Evolutionary conservation across 2,797 vertebrate species (phyloP).

Genomic region (Epinephelus awoara): DNA sequence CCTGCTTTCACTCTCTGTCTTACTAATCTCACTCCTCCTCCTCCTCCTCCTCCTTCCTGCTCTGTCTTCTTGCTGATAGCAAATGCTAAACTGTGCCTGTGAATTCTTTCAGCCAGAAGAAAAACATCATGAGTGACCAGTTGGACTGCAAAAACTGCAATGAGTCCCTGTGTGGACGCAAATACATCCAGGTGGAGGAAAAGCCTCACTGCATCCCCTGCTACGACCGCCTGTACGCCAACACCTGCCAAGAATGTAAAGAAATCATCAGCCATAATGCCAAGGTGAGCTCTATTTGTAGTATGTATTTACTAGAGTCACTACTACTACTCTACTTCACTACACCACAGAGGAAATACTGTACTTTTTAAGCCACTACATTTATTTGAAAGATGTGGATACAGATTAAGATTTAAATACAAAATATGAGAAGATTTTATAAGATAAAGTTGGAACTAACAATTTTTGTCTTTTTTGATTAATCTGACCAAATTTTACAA

Average conservation of each 20-base stretch:
- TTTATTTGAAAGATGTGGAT: neutral
- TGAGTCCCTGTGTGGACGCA: slow-evolving; percentile 93
- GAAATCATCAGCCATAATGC: slow-evolving; percentile 93
- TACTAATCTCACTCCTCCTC: slow-evolving; percentile 39
- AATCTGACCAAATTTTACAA: too few species aligned
- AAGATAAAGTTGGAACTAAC: too few species aligned
- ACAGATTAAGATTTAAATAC: too few species aligned
- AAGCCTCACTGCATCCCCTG: slow-evolving; percentile 94
- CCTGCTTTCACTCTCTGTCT: slow-evolving; percentile 33
- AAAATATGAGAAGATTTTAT: too few species aligned
- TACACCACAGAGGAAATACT: neutral
- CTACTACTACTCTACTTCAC: too few species aligned
- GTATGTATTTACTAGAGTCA: neutral
- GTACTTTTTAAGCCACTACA: neutral
- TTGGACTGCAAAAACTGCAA: slow-evolving; percentile 94
- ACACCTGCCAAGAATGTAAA: slow-evolving; percentile 94
- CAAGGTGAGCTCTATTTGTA: slow-evolving; percentile 82
- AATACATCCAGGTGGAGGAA: slow-evolving; percentile 93
- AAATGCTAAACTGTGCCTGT: slow-evolving; percentile 33
- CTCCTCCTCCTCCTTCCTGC: slow-evolving; percentile 30
- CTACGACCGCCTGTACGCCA: slow-evolving; percentile 92
- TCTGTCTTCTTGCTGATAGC: slow-evolving; percentile 17
- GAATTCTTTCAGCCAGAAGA: slow-evolving; percentile 21
- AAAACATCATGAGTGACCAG: slow-evolving; percentile 90
- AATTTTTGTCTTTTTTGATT: too few species aligned